Evolutionary conservation across 2,113 vertebrate genomes (phyloP).

Genomic region (Hipposideros armiger): DNA sequence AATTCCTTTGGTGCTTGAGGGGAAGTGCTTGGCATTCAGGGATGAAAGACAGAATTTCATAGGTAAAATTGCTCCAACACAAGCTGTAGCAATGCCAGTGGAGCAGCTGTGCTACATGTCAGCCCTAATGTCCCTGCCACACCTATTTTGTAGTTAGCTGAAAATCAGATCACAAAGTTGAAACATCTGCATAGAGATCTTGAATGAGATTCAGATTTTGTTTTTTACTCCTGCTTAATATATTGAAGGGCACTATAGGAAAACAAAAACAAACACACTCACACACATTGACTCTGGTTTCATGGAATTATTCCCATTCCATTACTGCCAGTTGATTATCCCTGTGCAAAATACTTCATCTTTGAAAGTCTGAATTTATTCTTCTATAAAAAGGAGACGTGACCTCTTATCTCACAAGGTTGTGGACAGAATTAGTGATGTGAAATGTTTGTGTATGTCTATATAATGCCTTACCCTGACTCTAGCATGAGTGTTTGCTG

Average conservation of each 20-base stretch:
- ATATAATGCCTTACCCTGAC: not conserved
- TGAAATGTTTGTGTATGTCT: not conserved
- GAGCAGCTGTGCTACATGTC: not conserved
- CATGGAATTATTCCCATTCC: not conserved
- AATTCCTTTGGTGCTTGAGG: slow-evolving; percentile 63
- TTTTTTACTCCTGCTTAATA: not conserved
- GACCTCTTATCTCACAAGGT: not conserved
- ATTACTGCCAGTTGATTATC: not conserved
- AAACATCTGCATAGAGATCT: not conserved
- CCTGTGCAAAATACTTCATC: not conserved
- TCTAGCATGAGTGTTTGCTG: not conserved
- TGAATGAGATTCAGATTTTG: not conserved
- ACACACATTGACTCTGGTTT: not conserved
- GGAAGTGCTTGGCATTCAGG: slow-evolving; percentile 60
- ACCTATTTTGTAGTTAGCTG: not conserved
- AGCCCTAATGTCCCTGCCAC: not conserved
- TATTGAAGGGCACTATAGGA: not conserved
- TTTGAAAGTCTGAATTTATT: not conserved
- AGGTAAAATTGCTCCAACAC: slow-evolving; percentile 64
- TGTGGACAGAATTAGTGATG: not conserved
- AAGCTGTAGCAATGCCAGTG: not conserved
- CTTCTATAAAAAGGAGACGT: not conserved
- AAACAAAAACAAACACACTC: too few species aligned
- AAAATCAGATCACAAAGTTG: not conserved
- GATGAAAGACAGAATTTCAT: slow-evolving; percentile 78